Conservation (phyloP, 1,140 invertebrate species). For the Drosophila kurseongensis region DNA sequence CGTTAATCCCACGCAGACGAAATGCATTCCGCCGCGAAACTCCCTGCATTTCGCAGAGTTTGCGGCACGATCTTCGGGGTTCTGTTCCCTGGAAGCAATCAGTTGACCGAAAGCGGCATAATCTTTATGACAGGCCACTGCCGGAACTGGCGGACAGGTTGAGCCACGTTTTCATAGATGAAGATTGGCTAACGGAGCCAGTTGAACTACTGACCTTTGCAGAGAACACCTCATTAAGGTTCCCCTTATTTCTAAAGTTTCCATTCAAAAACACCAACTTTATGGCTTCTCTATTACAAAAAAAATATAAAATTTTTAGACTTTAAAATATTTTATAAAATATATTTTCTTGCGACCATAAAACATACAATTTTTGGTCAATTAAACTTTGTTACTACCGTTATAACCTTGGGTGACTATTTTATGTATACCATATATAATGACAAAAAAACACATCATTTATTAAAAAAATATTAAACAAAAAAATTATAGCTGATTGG, state of each 20-base stretch:
- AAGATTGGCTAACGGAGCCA: background rate
- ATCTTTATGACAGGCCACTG: constrained; percentile 45
- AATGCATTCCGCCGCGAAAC: constrained; percentile 19
- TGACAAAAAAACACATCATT: too few species aligned
- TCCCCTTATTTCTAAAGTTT: too few species aligned
- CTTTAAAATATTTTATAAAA: too few species aligned
- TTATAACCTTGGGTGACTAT: too few species aligned
- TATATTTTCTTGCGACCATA: too few species aligned
- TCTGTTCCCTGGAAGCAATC: constrained; percentile 29
- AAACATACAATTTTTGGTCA: too few species aligned
- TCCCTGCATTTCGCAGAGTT: constrained; percentile 12
- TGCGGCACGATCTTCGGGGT: constrained; percentile 35
- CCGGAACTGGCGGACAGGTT: constrained; percentile 40
- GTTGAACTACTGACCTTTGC: constrained; percentile 28
- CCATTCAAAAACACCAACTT: too few species aligned
- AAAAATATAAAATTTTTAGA: too few species aligned
- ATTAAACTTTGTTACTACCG: too few species aligned
- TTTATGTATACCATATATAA: too few species aligned
- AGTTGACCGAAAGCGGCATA: constrained; percentile 18
- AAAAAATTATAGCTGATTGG: background rate
- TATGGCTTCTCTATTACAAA: too few species aligned
- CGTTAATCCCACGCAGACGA: constrained; percentile 64
- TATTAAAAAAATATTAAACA: background rate
- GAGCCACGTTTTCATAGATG: background rate
- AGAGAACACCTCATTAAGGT: background rate